A percentile compares a stretch with the other conserved stretches of the same genome.
These are phyloP conservation scores for Lithophane semibrunnea DNA, from an alignment of 2,888 invertebrate species.

Conservation along the genomic window DNA sequence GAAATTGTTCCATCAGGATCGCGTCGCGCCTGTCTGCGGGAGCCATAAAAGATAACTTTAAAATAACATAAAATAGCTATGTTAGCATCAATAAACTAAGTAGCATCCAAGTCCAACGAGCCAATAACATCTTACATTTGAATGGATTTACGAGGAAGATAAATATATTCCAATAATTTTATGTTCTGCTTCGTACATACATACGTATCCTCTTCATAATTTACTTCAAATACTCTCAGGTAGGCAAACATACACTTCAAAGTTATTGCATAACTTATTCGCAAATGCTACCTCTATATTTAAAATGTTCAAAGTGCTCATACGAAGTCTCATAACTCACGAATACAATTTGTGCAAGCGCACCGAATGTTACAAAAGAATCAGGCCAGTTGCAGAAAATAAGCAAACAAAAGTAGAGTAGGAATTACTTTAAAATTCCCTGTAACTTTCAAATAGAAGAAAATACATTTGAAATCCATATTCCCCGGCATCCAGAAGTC, in stretches of 20 bases:
- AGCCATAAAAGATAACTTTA: not conserved
- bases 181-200: not conserved
- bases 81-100: too few relatives aligned
- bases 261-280: slow-evolving; percentile 24
- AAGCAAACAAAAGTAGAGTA: slow-evolving; percentile 39
- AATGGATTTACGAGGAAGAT: not conserved
- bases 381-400: slow-evolving; percentile 22
- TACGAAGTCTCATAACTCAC: slow-evolving; percentile 27
- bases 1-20: too few relatives aligned
- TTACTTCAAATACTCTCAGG: slow-evolving; percentile 24
- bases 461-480: slow-evolving; percentile 71
- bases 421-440: slow-evolving; percentile 62
- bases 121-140: not conserved
- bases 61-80: not conserved
- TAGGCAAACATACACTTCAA: slow-evolving; percentile 21
- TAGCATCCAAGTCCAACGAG: not conserved
- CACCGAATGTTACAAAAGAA: slow-evolving; percentile 44
- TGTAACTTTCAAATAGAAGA: slow-evolving; percentile 62
- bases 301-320: slow-evolving; percentile 30
- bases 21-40: too few relatives aligned
- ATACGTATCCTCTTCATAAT: slow-evolving; percentile 4
- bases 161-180: not conserved
- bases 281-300: slow-evolving; percentile 20
- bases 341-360: slow-evolving; percentile 41
- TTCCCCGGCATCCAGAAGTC: slow-evolving; percentile 62